A percentile compares a stretch with the other conserved stretches of the same genome.
Evolutionary conservation across 2,113 vertebrate species (phyloP).

Genomic region (human (Homo sapiens)): DNA sequence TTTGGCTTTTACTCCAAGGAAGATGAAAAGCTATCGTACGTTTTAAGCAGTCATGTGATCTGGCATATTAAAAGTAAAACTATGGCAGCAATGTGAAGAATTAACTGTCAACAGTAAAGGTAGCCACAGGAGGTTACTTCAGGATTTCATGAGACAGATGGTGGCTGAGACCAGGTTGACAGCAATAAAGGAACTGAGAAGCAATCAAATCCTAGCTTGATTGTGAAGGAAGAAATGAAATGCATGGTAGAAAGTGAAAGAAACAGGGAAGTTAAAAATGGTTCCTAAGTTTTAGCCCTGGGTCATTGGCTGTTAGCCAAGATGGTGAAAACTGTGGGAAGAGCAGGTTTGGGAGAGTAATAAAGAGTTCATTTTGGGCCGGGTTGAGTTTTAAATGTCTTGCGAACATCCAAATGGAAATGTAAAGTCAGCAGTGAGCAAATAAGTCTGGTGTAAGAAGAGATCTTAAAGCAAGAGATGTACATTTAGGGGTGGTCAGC

Average conservation of each 20-base stretch:
- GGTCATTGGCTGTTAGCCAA: background rate
- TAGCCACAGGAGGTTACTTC: background rate
- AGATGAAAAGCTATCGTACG: background rate
- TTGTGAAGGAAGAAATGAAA: background rate
- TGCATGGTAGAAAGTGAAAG: background rate
- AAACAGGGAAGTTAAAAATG: background rate
- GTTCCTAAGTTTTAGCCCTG: background rate
- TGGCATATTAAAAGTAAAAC: background rate
- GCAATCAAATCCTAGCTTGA: background rate
- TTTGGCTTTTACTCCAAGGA: background rate
- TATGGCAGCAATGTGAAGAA: background rate
- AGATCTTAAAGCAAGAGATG: slow-evolving; percentile 8
- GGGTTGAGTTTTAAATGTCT: background rate
- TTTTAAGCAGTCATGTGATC: background rate
- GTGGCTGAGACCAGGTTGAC: background rate
- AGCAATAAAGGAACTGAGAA: background rate
- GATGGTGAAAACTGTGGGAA: background rate
- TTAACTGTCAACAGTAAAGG: background rate
- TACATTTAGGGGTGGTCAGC: background rate
- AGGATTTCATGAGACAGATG: background rate
- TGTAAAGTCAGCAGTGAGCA: background rate
- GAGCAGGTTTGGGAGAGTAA: background rate
- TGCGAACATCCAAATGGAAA: background rate
- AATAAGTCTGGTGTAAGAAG: background rate
- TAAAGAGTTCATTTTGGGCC: background rate